A percentile compares a stretch with the other conserved stretches of the same genome.
phyloP scores from a whole-genome alignment of 1,140 invertebrate species.

The Andrena cerasifolii region DNA sequence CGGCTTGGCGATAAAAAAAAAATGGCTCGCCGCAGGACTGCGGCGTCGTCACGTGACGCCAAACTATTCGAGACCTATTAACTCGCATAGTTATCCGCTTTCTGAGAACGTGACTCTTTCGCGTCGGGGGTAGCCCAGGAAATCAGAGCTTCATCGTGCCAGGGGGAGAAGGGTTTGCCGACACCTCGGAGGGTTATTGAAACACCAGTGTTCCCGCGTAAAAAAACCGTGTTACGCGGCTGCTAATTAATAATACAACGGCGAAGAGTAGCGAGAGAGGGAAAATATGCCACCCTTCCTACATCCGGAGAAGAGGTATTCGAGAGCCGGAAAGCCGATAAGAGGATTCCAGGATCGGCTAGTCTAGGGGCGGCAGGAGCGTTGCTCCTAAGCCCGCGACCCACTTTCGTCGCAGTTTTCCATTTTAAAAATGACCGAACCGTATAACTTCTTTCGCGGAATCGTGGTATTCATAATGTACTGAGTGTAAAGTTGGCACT shows the following conservation, averaged over 20 bases:
- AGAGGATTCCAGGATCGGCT: constrained; percentile 37
- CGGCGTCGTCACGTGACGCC: constrained; percentile 3
- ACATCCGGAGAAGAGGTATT: constrained; percentile 17
- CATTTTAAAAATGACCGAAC: constrained; percentile 60
- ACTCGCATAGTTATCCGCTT: neutral
- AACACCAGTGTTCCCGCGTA: too few species aligned
- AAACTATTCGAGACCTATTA: neutral
- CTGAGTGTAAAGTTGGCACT: constrained; percentile 70
- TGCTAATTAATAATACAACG: constrained; percentile 20
- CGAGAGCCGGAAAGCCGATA: constrained; percentile 42
- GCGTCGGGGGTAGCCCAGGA: neutral
- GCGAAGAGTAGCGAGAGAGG: too few species aligned
- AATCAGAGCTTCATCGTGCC: too few species aligned
- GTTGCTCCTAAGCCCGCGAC: constrained; percentile 28
- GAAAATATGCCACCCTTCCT: neutral
- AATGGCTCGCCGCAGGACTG: neutral
- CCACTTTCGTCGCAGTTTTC: constrained; percentile 48
- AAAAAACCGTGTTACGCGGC: neutral
- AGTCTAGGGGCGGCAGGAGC: neutral
- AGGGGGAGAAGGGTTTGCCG: too few species aligned
- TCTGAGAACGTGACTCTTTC: neutral
- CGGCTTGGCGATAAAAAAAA: neutral
- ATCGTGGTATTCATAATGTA: constrained; percentile 75
- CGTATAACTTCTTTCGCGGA: constrained; percentile 60
- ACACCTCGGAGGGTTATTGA: too few species aligned